Conservation (phyloP, 1,140 invertebrate species). For the Drepana arcuata region DNA sequence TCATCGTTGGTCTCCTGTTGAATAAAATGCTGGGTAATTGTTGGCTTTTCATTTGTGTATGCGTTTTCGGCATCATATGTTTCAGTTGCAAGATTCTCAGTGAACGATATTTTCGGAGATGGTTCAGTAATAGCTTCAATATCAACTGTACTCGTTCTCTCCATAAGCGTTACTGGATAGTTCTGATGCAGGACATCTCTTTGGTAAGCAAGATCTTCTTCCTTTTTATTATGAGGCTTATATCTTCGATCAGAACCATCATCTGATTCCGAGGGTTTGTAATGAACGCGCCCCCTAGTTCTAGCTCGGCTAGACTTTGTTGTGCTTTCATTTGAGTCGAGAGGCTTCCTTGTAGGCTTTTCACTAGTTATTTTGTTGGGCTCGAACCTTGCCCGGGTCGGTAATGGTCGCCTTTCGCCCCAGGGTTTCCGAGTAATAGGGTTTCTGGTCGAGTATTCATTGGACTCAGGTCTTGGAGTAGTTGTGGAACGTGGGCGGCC, state of each 20-base stretch:
- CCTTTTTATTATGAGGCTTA: constrained; percentile 41
- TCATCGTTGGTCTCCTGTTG: constrained; percentile 20
- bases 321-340: constrained; percentile 42
- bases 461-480: constrained; percentile 38
- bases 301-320: constrained; percentile 42
- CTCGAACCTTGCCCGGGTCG: constrained; percentile 51
- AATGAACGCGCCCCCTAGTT: constrained; percentile 57
- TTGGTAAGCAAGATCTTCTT: constrained; percentile 72
- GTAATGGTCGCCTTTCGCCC: constrained; percentile 59
- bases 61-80: constrained; percentile 53
- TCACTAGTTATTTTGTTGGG: constrained; percentile 65
- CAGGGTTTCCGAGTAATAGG: constrained; percentile 59
- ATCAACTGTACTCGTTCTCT: constrained; percentile 57
- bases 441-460: constrained; percentile 44
- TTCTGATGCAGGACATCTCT: constrained; percentile 75
- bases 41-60: constrained; percentile 46
- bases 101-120: constrained; percentile 26
- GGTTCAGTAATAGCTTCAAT: constrained; percentile 63
- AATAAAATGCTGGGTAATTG: constrained; percentile 33
- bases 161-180: constrained; percentile 70
- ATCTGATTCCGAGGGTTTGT: constrained; percentile 45
- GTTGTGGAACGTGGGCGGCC: constrained; percentile 56
- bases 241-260: constrained; percentile 42
- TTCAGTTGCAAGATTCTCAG: constrained; percentile 24
- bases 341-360: constrained; percentile 49